Evolutionary conservation across 2,113 vertebrate genomes (phyloP).

Genomic region (Zosterops borbonicus): DNA sequence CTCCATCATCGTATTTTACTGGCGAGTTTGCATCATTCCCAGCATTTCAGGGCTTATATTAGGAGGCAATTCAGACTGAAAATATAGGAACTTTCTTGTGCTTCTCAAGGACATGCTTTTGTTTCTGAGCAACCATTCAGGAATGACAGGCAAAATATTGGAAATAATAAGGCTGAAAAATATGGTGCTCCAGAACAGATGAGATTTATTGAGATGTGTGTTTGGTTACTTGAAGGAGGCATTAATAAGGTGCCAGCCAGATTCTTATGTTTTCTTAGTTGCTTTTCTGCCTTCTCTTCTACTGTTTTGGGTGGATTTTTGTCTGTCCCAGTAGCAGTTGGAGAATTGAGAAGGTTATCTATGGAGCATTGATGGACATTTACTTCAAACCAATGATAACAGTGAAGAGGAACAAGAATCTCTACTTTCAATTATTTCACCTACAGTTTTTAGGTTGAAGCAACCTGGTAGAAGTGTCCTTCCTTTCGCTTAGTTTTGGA

Average conservation of each 20-base stretch:
- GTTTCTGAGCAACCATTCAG: conserved; percentile 47
- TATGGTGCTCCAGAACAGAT: background rate
- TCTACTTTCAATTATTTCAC: too few species aligned
- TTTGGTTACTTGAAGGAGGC: conserved; percentile 6
- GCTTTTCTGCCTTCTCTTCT: background rate
- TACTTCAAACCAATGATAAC: background rate
- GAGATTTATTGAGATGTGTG: background rate
- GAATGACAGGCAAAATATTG: conserved; percentile 60
- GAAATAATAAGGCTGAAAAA: conserved; percentile 64
- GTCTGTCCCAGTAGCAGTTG: background rate
- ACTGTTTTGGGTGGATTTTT: background rate
- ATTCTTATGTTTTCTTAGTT: background rate
- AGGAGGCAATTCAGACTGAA: conserved; percentile 57
- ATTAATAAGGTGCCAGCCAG: conserved; percentile 15
- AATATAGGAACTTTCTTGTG: conserved; percentile 70
- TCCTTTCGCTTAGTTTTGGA: background rate
- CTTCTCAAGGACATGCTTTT: conserved; percentile 74
- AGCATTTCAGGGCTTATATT: conserved; percentile 66
- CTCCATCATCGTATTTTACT: conserved; percentile 75
- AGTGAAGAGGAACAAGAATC: background rate
- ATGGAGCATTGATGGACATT: background rate
- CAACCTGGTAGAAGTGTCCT: background rate
- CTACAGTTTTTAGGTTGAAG: too few species aligned
- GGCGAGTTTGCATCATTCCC: conserved; percentile 74
- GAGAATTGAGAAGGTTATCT: background rate